These are phyloP conservation scores for Meteorus colon DNA, from an alignment of 2,888 invertebrate species.

Conservation along the genomic window DNA sequence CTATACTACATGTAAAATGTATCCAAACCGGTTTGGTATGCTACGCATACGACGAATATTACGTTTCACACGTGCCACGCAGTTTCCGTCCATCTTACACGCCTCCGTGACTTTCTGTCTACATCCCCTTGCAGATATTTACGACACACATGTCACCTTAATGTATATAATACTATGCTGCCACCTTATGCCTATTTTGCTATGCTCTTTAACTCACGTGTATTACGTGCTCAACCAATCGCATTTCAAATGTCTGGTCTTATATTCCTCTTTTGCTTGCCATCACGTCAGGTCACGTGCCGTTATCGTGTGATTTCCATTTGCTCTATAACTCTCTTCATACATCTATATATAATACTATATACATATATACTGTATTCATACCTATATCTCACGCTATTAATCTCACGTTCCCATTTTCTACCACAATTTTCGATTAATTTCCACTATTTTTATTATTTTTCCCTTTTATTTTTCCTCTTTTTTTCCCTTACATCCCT, in stretches of 20 bases:
- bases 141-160: conserved; percentile 17
- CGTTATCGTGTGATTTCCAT: conserved; percentile 35
- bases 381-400: conserved; percentile 26
- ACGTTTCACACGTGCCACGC: conserved; percentile 59
- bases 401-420: conserved; percentile 37
- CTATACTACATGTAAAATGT: conserved; percentile 36
- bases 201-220: conserved; percentile 13
- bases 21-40: conserved; percentile 55
- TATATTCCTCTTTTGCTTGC: conserved; percentile 1
- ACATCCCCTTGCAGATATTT: conserved; percentile 6
- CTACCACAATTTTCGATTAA: conserved; percentile 29
- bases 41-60: conserved; percentile 57
- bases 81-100: conserved; percentile 47
- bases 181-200: conserved; percentile 3
- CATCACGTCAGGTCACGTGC: conserved; percentile 31
- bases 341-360: background rate
- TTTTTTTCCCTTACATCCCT: background rate
- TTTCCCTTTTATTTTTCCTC: background rate
- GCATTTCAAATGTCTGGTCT: conserved; percentile 11
- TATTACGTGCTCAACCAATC: conserved; percentile 16
- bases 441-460: conserved; percentile 9
- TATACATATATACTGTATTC: conserved; percentile 1
- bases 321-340: background rate
- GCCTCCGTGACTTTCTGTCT: conserved; percentile 5
- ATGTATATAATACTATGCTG: background rate